phyloP scores from a whole-genome alignment of 2,888 invertebrate species.

The Troides oblongomaculatus region DNA sequence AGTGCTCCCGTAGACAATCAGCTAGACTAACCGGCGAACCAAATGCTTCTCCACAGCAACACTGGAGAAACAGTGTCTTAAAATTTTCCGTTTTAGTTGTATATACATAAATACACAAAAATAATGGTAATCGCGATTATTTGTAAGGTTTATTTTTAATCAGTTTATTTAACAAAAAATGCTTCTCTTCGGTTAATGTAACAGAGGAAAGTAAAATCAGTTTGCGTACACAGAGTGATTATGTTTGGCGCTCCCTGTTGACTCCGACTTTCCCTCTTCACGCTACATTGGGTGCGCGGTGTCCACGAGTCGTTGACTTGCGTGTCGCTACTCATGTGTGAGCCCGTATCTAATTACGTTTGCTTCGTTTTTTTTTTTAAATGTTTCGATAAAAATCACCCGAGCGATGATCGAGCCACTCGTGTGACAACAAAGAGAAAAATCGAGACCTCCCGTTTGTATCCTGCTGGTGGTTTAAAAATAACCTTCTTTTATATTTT shows the following conservation, averaged over 20 bases:
- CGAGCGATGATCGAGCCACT: constrained; percentile 11
- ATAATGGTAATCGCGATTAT: too few species aligned
- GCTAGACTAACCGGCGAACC: too few species aligned
- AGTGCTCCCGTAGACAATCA: too few species aligned
- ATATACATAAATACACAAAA: too few species aligned
- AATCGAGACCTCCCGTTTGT: background rate
- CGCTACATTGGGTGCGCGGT: constrained; percentile 48
- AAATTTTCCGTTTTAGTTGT: too few species aligned
- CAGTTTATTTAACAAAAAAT: background rate
- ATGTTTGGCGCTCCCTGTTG: constrained; percentile 12
- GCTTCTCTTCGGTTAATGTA: background rate
- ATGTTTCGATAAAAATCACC: constrained; percentile 19
- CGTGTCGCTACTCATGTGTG: constrained; percentile 31
- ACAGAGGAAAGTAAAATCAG: constrained; percentile 3
- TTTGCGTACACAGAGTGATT: constrained; percentile 17
- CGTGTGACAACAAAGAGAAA: constrained; percentile 17
- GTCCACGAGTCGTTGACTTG: constrained; percentile 55
- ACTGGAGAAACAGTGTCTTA: too few species aligned
- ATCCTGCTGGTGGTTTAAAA: constrained; percentile 34
- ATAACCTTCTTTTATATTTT: background rate
- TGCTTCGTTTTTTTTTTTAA: constrained; percentile 10
- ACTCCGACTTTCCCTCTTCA: constrained; percentile 64
- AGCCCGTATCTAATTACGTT: constrained; percentile 26
- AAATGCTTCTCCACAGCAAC: too few species aligned
- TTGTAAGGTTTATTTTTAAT: too few species aligned